Conservation (phyloP, 2,113 vertebrate species). For the Entelurus aequoreus region DNA sequence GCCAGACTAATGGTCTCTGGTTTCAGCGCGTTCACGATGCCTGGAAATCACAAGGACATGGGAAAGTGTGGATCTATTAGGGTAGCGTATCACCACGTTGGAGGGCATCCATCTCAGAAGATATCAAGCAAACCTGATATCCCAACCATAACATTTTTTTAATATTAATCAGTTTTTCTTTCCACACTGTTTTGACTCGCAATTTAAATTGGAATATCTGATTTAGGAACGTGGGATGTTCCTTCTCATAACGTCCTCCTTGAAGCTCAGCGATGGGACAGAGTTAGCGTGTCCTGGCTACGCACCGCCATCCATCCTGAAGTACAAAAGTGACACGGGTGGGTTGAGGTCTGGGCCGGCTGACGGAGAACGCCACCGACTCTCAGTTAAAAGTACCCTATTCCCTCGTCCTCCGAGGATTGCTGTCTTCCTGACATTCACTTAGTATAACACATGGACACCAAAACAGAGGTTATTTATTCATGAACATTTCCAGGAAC, state of each 20-base stretch:
- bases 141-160: conserved; percentile 17
- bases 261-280: conserved; percentile 63
- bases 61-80: conserved; percentile 32
- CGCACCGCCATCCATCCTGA: conserved; percentile 64
- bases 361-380: conserved; percentile 62
- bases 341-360: conserved; percentile 45
- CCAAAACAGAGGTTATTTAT: conserved; percentile 75
- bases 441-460: conserved; percentile 63
- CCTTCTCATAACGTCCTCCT: conserved; percentile 55
- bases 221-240: conserved; percentile 19
- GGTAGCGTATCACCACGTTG: conserved; percentile 35
- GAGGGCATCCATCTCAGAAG: conserved; percentile 33
- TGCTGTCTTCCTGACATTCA: conserved; percentile 64
- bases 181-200: conserved; percentile 49
- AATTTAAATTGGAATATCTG: conserved; percentile 55
- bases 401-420: conserved; percentile 53
- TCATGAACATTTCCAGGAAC: conserved; percentile 73
- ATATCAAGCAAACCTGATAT: conserved; percentile 61
- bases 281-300: conserved; percentile 51
- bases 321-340: conserved; percentile 59
- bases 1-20: conserved; percentile 20
- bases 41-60: conserved; percentile 36
- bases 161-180: conserved; percentile 44
- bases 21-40: conserved; percentile 38
- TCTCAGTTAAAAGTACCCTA: conserved; percentile 42